Evolutionary conservation across 1,140 invertebrate species (phyloP), one percentile per base, ranked within the genome.

Genomic region (Drosophila sturtevanti): DNA sequence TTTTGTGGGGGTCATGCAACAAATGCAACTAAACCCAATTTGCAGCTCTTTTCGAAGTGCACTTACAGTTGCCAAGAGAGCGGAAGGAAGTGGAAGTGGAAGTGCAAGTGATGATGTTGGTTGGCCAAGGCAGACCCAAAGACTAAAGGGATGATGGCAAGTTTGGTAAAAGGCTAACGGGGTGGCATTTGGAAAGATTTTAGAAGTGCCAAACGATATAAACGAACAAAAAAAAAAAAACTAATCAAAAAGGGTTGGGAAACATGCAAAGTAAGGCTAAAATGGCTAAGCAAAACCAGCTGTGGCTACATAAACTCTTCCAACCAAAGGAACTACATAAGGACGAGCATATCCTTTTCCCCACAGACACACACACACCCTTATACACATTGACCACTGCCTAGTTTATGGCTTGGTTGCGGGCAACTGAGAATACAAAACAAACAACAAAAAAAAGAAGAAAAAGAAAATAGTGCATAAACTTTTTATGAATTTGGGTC

Each of bases 11-110:
- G 21, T 61, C 11, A 44, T 62, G 18, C 67, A 52, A 14, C 35
- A 67, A 69, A 48, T 77, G 63, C 59, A 77, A 65, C 66, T 56
- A 85, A 79, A 74, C 67, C 68, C 64, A 72, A 82, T 82, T 82
- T 72, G 70, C 75, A 82, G 75, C 71, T 59, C 64, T 66, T 66
- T 65, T 62, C 10, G 34, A n/a, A 48, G 27, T 54, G 21, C 24
- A 59, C 56, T 37, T 35, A 59, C 18, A 38, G 18, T 41, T 41
- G 37, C 54, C 24, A 34, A 56, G 31, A 34, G 27, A 34, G 54
- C 54, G 54, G 31, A 60, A 73, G 22, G 7, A 63, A 56, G 35
- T 62, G 58, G 41, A 68, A 41, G 24, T 44, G 55, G 55, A 48
- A 48, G 41, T 48, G 41, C 41, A 48, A 48, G 41, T 48, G 41